A percentile compares a stretch with the other conserved stretches of the same genome.
Evolutionary conservation across 2,888 invertebrate genomes (phyloP).

Genomic region (Buathra laborator): DNA sequence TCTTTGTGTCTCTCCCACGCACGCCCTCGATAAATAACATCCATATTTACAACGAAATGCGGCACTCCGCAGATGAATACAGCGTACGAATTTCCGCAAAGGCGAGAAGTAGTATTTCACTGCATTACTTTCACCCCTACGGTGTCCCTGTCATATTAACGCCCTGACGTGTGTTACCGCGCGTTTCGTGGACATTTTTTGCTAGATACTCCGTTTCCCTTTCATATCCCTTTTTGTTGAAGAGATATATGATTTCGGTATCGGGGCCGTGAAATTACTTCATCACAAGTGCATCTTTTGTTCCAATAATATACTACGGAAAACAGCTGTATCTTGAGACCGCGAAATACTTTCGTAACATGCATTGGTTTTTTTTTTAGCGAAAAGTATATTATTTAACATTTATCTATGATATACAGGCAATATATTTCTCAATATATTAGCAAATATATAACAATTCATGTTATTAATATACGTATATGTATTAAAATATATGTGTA

Average conservation of each 20-base stretch:
- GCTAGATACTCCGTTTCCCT: background rate
- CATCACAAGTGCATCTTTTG: no score
- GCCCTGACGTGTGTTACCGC: background rate
- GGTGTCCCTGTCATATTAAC: background rate
- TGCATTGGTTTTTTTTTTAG: no score
- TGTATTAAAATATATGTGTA: no score
- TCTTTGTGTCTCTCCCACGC: slow-evolving; percentile 43
- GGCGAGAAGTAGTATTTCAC: background rate
- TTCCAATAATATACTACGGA: no score
- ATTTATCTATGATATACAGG: no score
- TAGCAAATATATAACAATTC: no score
- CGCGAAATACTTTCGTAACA: no score
- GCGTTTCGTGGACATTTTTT: background rate
- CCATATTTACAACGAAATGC: slow-evolving; percentile 28
- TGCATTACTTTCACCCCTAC: background rate
- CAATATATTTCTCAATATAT: no score
- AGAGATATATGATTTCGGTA: background rate
- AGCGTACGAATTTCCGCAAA: background rate
- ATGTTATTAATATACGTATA: no score
- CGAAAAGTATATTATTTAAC: no score
- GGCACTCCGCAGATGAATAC: background rate
- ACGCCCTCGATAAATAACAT: slow-evolving; percentile 21
- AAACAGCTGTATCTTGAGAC: no score
- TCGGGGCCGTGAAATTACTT: no score
- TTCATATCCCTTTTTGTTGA: background rate